A percentile compares a stretch with the other conserved stretches of the same genome.
Conservation (phyloP, 2,797 vertebrate genomes). For the Streptopelia turtur region DNA sequence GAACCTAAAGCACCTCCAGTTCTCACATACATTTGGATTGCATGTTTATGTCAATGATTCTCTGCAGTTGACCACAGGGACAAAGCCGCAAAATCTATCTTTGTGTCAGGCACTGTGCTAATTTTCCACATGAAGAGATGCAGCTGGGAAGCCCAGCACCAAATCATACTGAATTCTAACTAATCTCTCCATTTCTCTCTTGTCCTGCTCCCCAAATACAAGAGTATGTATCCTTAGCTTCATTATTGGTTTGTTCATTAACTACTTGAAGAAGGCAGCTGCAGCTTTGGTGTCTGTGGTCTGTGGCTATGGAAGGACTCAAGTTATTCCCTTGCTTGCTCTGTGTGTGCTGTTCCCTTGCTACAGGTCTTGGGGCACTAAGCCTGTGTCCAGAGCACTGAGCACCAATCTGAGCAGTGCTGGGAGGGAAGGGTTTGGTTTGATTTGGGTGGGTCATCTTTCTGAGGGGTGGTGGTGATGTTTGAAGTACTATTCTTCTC, state of each 20-base stretch:
- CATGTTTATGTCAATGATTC: neutral
- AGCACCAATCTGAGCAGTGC: no score
- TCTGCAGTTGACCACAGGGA: neutral
- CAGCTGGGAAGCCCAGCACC: neutral
- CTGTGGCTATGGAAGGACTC: neutral
- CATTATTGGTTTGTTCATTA: neutral
- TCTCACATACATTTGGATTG: neutral
- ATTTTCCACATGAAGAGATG: neutral
- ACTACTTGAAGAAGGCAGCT: neutral
- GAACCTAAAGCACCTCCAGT: neutral
- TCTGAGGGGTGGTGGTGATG: neutral
- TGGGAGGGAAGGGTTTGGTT: neutral
- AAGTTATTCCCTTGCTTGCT: rapidly evolving
- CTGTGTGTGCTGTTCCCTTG: neutral
- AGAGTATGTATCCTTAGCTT: neutral
- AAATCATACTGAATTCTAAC: neutral
- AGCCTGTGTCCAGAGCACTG: no score
- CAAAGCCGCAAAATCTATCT: neutral
- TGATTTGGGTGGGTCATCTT: neutral
- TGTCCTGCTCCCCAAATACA: no score
- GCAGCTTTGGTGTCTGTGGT: neutral
- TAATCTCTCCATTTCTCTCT: neutral
- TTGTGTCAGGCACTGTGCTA: neutral
- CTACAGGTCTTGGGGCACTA: rapidly evolving
- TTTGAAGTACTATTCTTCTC: neutral